phyloP scores from a whole-genome alignment of 35 echinoderm and acorn worm genomes.

The Acanthaster planci region DNA sequence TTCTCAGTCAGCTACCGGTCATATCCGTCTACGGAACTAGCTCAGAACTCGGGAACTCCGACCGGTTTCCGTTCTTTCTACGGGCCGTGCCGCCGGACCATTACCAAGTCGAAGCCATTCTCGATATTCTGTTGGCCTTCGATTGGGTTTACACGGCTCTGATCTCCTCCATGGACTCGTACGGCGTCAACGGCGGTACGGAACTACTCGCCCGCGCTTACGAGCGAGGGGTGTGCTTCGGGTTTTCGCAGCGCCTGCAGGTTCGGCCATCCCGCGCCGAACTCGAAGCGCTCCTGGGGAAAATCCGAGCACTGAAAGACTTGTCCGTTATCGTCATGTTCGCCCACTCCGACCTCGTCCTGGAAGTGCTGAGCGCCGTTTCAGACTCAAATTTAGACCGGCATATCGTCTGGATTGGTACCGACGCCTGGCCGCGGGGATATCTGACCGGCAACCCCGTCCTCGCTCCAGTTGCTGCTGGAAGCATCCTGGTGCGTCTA shows the following conservation, averaged over 20 bases:
- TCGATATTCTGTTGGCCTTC: conserved; percentile 33
- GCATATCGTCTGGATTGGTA: conserved; percentile 4
- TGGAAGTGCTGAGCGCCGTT: neutral
- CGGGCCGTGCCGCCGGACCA: conserved; percentile 32
- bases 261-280: neutral
- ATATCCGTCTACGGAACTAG: neutral
- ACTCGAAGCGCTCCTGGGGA: neutral
- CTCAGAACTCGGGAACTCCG: neutral
- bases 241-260: neutral
- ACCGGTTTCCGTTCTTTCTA: conserved; percentile 18
- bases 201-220: neutral
- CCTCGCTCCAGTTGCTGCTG: neutral
- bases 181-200: neutral
- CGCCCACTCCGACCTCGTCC: neutral
- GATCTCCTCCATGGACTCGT: conserved; percentile 26
- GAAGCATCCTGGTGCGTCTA: neutral
- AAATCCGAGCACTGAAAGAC: neutral
- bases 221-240: conserved; percentile 18
- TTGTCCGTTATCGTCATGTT: conserved; percentile 5
- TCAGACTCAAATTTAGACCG: neutral
- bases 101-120: conserved; percentile 29
- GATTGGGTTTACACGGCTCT: conserved; percentile 42
- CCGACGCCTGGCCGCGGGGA: conserved; percentile 20
- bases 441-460: neutral
- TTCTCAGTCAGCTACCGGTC: neutral